Base-by-base conservation (phyloP, 2,797 vertebrate genomes). In the Melopsittacus undulatus region DNA sequence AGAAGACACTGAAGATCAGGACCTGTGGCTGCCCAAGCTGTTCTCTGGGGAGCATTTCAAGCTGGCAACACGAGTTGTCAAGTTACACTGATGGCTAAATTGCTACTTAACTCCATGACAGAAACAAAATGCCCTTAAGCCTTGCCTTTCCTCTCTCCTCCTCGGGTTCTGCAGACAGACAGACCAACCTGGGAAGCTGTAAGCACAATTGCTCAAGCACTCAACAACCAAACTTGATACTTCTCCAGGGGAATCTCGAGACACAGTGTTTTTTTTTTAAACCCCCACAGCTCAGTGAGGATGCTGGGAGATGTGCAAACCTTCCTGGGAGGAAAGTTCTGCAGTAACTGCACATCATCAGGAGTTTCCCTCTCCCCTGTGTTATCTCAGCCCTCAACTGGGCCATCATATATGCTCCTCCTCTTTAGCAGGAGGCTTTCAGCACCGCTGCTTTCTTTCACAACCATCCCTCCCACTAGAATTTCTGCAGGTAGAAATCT, bases 401-500 rank as follows among this genome's bases (percentile, higher is more conserved):
- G 86, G 81, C 72, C 62, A 83, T 51, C 81, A 30, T 26, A 75
- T 75, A 68, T 81, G 70, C 52, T 92, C 57, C 80, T 87, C 36
- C 24, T 91, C 56, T 90, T 80, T 43, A 69, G 49, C 49, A 92
- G 78, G 81, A 94, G 84, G 48, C 83, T 80, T 72, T n/a, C 83
- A 83, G 72, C 64, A 75, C 52, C 40, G 46, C n/a, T 5, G 2
- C 75, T 69, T 90, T 68, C 69, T 96, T 93, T 72, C 81, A 90
- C 64, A 75, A 74, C 81, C 88, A 89, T 42, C 75, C 57, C 52
- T 93, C 93, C 84, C 81, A 51, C 83, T 40, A 79, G 32, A 68
- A 93, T n/a, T 90, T 92, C 68, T 51, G 34, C 52, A 57, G 68
- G 77, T 64, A 95, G 68, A 84, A 89, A 76, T 74, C 80, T 89